phyloP scores from a whole-genome alignment of 2,113 vertebrate species.

The Neolamprologus caudopunctatus region DNA sequence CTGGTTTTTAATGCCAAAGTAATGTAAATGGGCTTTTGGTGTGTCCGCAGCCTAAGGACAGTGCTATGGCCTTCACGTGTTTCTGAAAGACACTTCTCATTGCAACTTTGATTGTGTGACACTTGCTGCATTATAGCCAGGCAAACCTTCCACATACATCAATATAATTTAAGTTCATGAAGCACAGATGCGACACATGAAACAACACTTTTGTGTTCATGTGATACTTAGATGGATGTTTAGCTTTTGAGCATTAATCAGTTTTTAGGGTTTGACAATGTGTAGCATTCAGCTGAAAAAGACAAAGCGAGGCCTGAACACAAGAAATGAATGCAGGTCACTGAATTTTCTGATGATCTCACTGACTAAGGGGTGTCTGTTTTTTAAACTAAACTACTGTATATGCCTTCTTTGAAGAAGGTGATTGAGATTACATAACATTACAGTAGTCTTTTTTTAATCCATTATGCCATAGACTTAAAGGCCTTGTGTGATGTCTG shows the following conservation, averaged over 20 bases:
- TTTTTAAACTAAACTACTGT: background rate
- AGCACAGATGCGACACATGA: background rate
- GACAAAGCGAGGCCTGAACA: background rate
- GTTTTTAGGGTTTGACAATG: background rate
- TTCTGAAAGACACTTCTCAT: slow-evolving; percentile 1
- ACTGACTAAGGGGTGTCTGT: background rate
- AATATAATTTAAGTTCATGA: background rate
- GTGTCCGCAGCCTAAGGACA: background rate
- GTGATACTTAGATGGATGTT: background rate
- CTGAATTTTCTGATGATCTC: background rate
- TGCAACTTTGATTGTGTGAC: background rate
- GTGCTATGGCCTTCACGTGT: background rate
- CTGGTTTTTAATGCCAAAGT: background rate
- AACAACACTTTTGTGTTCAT: background rate
- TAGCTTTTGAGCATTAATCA: background rate
- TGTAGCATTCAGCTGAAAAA: background rate
- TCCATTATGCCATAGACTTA: background rate
- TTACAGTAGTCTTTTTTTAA: background rate
- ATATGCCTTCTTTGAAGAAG: background rate
- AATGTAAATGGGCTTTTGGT: background rate
- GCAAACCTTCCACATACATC: background rate
- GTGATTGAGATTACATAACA: background rate
- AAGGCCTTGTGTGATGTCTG: background rate
- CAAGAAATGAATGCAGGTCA: background rate
- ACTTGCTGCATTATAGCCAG: background rate